Conservation (phyloP, 1,140 invertebrate species). For the Monochamus saltuarius region DNA sequence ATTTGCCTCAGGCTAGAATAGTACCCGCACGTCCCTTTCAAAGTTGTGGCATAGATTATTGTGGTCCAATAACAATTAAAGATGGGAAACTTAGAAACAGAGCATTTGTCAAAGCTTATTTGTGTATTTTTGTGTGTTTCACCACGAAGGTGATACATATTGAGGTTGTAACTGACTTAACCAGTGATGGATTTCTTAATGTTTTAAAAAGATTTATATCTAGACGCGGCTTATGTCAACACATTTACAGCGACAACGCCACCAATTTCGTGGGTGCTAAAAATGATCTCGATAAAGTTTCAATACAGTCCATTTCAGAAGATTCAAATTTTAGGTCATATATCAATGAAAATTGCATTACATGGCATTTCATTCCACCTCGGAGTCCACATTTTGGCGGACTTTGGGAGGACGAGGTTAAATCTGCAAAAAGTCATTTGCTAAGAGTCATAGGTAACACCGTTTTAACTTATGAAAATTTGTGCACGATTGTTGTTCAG, state of each 20-base stretch:
- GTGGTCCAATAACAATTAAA: slow-evolving; percentile 23
- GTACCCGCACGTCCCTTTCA: slow-evolving; percentile 35
- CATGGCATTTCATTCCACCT: no score
- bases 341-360: no score
- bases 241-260: slow-evolving; percentile 36
- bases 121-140: no score
- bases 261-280: slow-evolving; percentile 34
- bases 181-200: no score
- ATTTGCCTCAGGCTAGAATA: slow-evolving; percentile 8
- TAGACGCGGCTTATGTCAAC: slow-evolving; percentile 33
- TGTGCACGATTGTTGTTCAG: slow-evolving; percentile 32
- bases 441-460: slow-evolving; percentile 30
- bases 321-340: slow-evolving; percentile 19
- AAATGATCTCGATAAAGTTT: slow-evolving; percentile 6
- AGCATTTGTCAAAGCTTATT: slow-evolving; percentile 42
- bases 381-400: slow-evolving; percentile 43
- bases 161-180: no score
- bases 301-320: neutral
- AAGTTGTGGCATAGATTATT: slow-evolving; percentile 10
- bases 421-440: slow-evolving; percentile 38
- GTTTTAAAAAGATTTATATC: no score
- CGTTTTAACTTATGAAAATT: slow-evolving; percentile 42
- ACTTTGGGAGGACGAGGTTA: slow-evolving; percentile 42
- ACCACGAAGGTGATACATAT: no score
- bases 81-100: slow-evolving; percentile 44